Evolutionary conservation across 2,113 vertebrate genomes (phyloP), one percentile per base, ranked within the genome.

Genomic region (Irena cyanogastra): DNA sequence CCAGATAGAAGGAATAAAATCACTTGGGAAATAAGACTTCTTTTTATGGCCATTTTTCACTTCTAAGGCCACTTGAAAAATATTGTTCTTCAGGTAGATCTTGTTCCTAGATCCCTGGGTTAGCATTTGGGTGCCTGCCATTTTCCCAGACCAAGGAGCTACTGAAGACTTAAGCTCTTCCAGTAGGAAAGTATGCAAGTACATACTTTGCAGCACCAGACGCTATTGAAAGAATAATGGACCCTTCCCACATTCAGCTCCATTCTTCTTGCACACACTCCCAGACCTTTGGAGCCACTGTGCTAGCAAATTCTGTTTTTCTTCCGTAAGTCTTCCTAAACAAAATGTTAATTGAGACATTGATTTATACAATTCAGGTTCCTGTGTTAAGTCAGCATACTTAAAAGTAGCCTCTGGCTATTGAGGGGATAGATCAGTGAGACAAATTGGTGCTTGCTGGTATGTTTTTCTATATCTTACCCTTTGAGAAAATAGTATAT

Each of bases 161-260:
- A 66, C 95, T 83, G 80, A 94, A 93, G 83, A 79, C 87, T 96
- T 95, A 77, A 95, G 91, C 94, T 97, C 96, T 97, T 97, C 87
- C 93, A 95, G 80, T 63, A 94, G 93, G 89, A 96, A 95, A 94
- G 75, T 97, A 95, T 92, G 90, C 89, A 42, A 90, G 87, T 83
- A 61, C 95, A 71, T 95, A 89, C 70, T 96, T 96, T 72, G 83
- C 69, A 93, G 95, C 92, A 95, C 74, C 93, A 97, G 97, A 96
- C 70, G 0, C 94, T 96, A 97, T 97, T 97, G 97, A 97, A 97
- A 97, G 95, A 97, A 94, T 96, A 97, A 97, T 92, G 95, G 94
- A 94, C 86, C 91, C 87, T 97, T 97, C 95, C 96, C 87, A 93
- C 93, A 94, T 89, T 93, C 91, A 91, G 5, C 80, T 92, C 79